Conservation (phyloP, 1,140 invertebrate species). For the Orussus abietinus region DNA sequence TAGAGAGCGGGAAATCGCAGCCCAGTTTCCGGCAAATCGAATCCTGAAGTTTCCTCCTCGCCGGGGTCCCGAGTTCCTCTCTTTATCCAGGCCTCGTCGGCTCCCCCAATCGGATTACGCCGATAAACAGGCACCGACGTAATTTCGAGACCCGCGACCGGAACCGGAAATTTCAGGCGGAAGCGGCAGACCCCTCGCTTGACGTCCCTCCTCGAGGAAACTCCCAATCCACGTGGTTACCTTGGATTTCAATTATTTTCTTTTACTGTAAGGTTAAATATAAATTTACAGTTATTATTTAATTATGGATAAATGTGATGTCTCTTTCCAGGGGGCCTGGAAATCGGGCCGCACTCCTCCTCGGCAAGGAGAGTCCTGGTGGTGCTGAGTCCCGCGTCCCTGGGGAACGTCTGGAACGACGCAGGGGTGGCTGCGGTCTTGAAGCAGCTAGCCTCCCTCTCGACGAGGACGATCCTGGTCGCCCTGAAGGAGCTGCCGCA, state of each 20-base stretch:
- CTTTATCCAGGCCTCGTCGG: too few species aligned
- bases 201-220: too few species aligned
- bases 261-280: too few species aligned
- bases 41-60: slow-evolving; percentile 32
- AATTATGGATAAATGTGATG: slow-evolving; percentile 2
- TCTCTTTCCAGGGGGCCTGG: slow-evolving; percentile 36
- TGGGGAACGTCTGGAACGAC: slow-evolving; percentile 43
- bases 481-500: slow-evolving; percentile 37
- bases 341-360: slow-evolving; percentile 39
- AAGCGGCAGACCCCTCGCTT: too few species aligned
- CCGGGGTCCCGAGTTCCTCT: slow-evolving; percentile 25
- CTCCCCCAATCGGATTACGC: too few species aligned
- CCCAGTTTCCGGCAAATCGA: slow-evolving; percentile 31
- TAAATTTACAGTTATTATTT: not conserved
- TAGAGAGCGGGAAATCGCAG: slow-evolving; percentile 26
- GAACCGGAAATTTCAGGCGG: too few species aligned
- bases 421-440: slow-evolving; percentile 31
- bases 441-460: slow-evolving; percentile 37
- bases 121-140: too few species aligned
- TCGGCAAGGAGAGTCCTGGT: slow-evolving; percentile 40
- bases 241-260: too few species aligned
- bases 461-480: slow-evolving; percentile 34
- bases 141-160: too few species aligned
- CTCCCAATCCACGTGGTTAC: too few species aligned
- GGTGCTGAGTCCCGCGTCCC: slow-evolving; percentile 38